Conservation (phyloP, 2,113 vertebrate species). For the Bos indicus region DNA sequence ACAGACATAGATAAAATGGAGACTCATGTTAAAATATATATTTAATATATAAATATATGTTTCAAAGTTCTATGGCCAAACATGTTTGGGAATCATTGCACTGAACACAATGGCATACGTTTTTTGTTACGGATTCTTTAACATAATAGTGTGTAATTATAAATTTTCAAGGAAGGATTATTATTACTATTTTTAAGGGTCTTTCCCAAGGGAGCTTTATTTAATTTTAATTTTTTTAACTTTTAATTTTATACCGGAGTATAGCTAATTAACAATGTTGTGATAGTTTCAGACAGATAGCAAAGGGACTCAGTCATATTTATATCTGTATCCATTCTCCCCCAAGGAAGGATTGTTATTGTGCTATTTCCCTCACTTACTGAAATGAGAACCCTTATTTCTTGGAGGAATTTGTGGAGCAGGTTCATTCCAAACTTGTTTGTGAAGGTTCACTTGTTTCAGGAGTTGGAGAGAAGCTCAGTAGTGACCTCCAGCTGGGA, state of each 20-base stretch:
- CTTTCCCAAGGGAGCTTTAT: not conserved
- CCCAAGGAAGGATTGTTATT: not conserved
- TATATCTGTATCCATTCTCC: not conserved
- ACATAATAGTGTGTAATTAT: not conserved
- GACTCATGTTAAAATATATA: not conserved
- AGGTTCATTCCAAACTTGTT: not conserved
- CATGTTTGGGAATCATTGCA: not conserved
- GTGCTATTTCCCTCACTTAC: not conserved
- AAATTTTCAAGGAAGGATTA: not conserved
- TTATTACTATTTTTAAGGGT: not conserved
- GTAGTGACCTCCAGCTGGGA: not conserved
- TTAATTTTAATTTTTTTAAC: not conserved
- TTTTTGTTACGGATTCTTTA: not conserved
- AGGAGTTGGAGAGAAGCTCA: not conserved
- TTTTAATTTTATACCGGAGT: not conserved
- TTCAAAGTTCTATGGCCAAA: not conserved
- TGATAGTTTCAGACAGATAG: not conserved
- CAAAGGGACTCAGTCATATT: not conserved
- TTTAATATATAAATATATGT: not conserved
- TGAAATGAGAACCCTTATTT: not conserved
- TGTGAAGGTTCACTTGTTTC: no score
- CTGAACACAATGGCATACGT: not conserved
- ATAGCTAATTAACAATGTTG: not conserved
- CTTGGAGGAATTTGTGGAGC: not conserved
- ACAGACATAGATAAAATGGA: not conserved